Conservation (phyloP, 2,888 invertebrate species). For the Osmoderma eremita region DNA sequence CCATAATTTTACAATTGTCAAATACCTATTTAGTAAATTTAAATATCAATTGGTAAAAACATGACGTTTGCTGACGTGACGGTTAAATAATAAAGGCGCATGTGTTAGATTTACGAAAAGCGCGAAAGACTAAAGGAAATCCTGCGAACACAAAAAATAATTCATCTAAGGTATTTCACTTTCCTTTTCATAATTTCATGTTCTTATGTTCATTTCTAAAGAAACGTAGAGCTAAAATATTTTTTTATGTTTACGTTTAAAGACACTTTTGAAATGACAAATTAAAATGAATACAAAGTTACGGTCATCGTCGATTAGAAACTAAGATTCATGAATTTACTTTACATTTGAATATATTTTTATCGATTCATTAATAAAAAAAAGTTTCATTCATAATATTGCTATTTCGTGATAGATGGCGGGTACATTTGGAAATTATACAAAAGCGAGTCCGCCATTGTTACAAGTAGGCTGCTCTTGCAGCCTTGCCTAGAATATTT, state of each 20-base stretch:
- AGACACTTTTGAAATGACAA: no score
- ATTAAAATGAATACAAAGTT: no score
- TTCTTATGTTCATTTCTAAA: no score
- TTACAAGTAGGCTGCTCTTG: constrained; percentile 61
- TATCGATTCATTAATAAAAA: constrained; percentile 35
- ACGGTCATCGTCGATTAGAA: no score
- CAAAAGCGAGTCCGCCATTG: constrained; percentile 64
- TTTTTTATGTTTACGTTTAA: no score
- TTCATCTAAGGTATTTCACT: constrained; percentile 4
- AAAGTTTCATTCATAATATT: constrained; percentile 27
- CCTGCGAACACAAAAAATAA: background rate
- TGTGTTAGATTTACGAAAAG: constrained; percentile 44
- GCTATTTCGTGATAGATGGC: constrained; percentile 57
- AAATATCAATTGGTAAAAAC: constrained; percentile 37
- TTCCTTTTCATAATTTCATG: no score
- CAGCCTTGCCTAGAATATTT: constrained; percentile 60
- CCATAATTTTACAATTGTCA: constrained; percentile 53
- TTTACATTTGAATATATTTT: constrained; percentile 17
- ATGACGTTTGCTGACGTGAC: constrained; percentile 38
- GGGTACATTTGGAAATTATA: constrained; percentile 55
- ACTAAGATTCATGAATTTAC: background rate
- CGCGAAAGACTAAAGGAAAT: constrained; percentile 48
- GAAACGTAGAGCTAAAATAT: no score
- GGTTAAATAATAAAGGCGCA: constrained; percentile 42
- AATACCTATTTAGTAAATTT: constrained; percentile 41